phyloP scores from a whole-genome alignment of 2,888 invertebrate species.

The Pimpla rufipes region DNA sequence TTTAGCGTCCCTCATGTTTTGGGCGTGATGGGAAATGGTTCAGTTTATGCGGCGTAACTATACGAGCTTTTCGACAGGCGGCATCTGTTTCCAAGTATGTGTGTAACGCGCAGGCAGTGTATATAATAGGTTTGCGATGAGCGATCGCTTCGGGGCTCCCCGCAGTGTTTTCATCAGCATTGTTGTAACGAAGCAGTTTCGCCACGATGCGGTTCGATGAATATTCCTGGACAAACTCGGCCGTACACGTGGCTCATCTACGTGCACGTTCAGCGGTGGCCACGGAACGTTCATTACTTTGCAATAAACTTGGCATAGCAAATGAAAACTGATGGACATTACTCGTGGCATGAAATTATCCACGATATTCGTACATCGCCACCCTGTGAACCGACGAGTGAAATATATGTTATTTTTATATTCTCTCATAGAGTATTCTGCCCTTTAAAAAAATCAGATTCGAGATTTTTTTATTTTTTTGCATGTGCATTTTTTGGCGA shows the following conservation, averaged over 20 bases:
- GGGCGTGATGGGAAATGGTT: background rate
- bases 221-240: conserved; percentile 39
- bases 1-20: background rate
- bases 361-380: background rate
- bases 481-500: no score
- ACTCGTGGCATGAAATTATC: background rate
- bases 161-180: conserved; percentile 38
- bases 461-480: no score
- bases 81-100: background rate
- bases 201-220: conserved; percentile 31
- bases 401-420: background rate
- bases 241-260: background rate
- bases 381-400: no score
- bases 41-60: no score
- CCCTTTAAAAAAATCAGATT: no score
- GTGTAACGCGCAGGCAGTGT: background rate
- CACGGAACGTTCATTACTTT: background rate
- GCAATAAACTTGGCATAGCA: background rate
- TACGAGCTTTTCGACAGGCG: background rate
- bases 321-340: conserved; percentile 1
- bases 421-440: background rate
- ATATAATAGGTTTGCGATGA: conserved; percentile 11
- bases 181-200: conserved; percentile 38
- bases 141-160: conserved; percentile 15
- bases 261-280: background rate